Evolutionary conservation across 2,113 vertebrate genomes (phyloP), one percentile per base, ranked within the genome.

Genomic region (Hippocampus comes): DNA sequence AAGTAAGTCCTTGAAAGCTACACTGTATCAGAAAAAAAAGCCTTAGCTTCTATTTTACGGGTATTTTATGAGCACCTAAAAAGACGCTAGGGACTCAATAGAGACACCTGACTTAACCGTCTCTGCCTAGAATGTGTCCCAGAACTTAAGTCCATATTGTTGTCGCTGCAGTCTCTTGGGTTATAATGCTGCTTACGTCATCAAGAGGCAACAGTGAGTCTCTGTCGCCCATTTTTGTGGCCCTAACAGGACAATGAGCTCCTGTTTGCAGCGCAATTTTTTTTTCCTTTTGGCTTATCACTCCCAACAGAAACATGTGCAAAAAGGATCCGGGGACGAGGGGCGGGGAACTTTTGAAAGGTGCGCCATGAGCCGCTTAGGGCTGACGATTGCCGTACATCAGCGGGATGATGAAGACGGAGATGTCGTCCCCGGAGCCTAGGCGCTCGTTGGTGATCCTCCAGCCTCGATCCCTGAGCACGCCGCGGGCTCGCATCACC

Each of bases 381-480:
- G 91, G 92, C 84, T 95, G 94, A 70, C 91, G 94, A 88, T 95
- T 97, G 53, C 95, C 95, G 0, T 96, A 94, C 92, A 95, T 93
- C 83, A 99, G 89, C 42, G 97, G 97, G 76, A 99, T 96, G 91
- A 99, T 95, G 72, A 96, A 99, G 84, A 96, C 96, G 0, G 97
- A 95, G 86, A 99, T 99, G 91, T 99, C 97, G 0, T 99, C 97
- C 73, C 96, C 97, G 1, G 97, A 99, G 75, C 97, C 97, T 86
- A 96, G 94, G 18, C 95, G 93, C 87, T 99, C 96, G 15, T 95
- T 96, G 65, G 94, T 94, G 90, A 99, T 99, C 78, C 97, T 92
- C 97, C 97, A 99, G 81, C 97, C 97, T 86, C 96, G 86, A 90
- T 99, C 97, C 82, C 95, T 95, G 84, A 99, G 93, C 70, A 97